A percentile compares a stretch with the other conserved stretches of the same genome.
These are phyloP conservation scores for Leptoclinus maculatus DNA, from an alignment of 2,797 vertebrate species.

Conservation along the genomic window DNA sequence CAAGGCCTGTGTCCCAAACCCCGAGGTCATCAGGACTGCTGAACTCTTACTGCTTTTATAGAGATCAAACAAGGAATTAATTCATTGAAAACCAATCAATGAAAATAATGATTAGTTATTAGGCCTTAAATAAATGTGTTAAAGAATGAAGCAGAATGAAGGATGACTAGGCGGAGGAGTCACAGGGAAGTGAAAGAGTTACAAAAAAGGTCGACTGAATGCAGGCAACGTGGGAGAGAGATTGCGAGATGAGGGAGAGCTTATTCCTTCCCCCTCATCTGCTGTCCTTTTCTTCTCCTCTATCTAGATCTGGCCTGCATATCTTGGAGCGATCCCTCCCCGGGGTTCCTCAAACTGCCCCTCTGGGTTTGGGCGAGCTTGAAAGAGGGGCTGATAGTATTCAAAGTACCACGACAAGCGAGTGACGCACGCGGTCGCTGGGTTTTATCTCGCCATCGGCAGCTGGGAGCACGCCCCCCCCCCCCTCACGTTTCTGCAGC, in stretches of 20 bases:
- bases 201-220: slow-evolving; percentile 19
- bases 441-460: slow-evolving; percentile 78
- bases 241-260: slow-evolving; percentile 68
- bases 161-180: background rate
- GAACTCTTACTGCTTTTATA: background rate
- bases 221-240: slow-evolving; percentile 44
- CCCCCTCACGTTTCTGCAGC: slow-evolving; percentile 61
- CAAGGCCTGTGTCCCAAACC: background rate
- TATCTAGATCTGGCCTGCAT: slow-evolving; percentile 74
- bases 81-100: background rate
- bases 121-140: background rate
- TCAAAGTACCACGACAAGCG: slow-evolving; percentile 76
- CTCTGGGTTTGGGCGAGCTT: slow-evolving; percentile 75
- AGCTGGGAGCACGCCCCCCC: slow-evolving; percentile 62
- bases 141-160: background rate
- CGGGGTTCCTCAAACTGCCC: slow-evolving; percentile 66
- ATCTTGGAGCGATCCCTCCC: slow-evolving; percentile 72
- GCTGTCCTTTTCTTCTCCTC: slow-evolving; percentile 62
- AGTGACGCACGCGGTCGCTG: slow-evolving; percentile 77
- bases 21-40: background rate
- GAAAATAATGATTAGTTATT: background rate
- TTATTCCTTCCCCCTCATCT: slow-evolving; percentile 65
- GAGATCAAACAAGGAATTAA: background rate
- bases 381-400: slow-evolving; percentile 80
- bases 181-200: slow-evolving; percentile 25